These are phyloP conservation scores for Drosophila bocqueti DNA, from an alignment of 1,140 invertebrate genomes.

Conservation along the genomic window DNA sequence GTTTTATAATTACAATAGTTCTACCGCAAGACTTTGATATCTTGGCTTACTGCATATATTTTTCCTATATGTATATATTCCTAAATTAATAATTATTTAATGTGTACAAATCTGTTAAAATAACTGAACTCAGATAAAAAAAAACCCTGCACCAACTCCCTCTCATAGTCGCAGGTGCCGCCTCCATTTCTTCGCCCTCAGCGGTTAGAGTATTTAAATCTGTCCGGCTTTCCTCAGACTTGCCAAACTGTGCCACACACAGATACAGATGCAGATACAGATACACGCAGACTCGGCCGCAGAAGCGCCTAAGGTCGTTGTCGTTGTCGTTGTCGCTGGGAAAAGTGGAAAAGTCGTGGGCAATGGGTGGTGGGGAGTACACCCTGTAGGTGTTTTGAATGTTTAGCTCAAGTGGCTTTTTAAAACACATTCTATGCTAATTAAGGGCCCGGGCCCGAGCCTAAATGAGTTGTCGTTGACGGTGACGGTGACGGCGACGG, in stretches of 20 bases:
- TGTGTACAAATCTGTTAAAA: too few relatives aligned
- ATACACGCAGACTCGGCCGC: constrained; percentile 41
- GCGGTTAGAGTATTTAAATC: constrained; percentile 42
- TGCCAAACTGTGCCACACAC: constrained; percentile 71
- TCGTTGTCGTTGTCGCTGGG: constrained; percentile 33
- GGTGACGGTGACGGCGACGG: constrained; percentile 18
- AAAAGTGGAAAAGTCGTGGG: constrained; percentile 37
- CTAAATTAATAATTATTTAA: neutral
- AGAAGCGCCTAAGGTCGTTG: constrained; percentile 75
- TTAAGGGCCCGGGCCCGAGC: constrained; percentile 61
- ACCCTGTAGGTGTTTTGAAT: constrained; percentile 79
- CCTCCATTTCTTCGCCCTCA: neutral
- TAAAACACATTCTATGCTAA: constrained; percentile 83
- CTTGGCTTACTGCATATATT: too few relatives aligned
- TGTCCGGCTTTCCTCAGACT: constrained; percentile 44
- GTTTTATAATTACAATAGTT: neutral
- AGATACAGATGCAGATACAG: constrained; percentile 9
- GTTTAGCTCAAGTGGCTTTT: constrained; percentile 82
- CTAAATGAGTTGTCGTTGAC: constrained; percentile 76
- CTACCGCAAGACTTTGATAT: neutral
- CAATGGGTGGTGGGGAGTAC: neutral
- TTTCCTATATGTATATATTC: too few relatives aligned
- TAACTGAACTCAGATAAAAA: too few relatives aligned
- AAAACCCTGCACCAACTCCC: too few relatives aligned
- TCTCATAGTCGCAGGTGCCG: neutral